Evolutionary conservation across 2,888 invertebrate species (phyloP).

Genomic region (Mythimna lalbum): DNA sequence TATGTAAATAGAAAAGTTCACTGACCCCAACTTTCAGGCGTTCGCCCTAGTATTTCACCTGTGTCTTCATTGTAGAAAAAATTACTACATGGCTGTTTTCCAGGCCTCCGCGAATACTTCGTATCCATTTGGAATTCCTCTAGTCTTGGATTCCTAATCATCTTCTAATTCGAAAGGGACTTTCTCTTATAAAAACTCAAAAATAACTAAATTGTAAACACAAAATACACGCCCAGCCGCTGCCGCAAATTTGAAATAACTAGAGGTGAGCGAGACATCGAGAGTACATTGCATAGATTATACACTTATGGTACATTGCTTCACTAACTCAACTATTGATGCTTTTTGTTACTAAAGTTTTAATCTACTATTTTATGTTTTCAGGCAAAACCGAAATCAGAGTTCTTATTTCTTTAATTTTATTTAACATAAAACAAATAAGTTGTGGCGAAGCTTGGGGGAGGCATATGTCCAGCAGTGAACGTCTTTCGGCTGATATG

Average conservation of each 20-base stretch:
- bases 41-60: conserved; percentile 85
- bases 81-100: conserved; percentile 69
- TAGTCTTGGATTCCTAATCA: conserved; percentile 79
- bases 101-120: conserved; percentile 70
- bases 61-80: conserved; percentile 85
- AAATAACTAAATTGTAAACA: conserved; percentile 54
- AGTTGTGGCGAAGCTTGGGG: no score
- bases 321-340: no score
- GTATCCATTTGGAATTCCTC: conserved; percentile 84
- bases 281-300: no score
- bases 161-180: conserved; percentile 60
- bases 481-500: no score
- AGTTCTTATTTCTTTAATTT: no score
- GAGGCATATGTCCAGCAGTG: no score
- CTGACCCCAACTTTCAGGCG: conserved; percentile 90
- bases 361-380: background rate
- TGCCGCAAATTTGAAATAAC: conserved; percentile 61
- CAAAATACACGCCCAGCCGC: conserved; percentile 57
- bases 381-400: no score
- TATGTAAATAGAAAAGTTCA: conserved; percentile 57
- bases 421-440: no score
- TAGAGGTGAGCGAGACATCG: conserved; percentile 50
- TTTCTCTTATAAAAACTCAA: conserved; percentile 61
- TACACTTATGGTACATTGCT: no score
- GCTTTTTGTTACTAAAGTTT: background rate